Evolutionary conservation across 2,888 invertebrate genomes (phyloP).

Genomic region (Sisyra terminalis): DNA sequence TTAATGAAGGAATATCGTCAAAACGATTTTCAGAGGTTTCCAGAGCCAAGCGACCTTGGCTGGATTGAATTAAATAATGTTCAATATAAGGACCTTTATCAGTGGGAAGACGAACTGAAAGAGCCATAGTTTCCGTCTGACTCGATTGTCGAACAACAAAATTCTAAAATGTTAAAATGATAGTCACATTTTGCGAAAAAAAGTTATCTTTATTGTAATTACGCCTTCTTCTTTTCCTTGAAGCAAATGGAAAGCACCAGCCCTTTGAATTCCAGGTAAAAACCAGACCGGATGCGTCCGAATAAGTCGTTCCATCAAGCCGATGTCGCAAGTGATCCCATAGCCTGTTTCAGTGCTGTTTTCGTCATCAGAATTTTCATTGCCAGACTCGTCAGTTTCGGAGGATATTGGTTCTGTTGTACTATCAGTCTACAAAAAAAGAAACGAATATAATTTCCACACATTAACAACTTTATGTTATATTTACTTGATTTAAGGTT

Average conservation of each 20-base stretch:
- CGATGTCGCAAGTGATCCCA: slow-evolving; percentile 69
- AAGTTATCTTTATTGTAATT: no score
- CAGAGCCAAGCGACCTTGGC: slow-evolving; percentile 62
- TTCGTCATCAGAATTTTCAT: slow-evolving; percentile 31
- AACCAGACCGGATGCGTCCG: slow-evolving; percentile 94
- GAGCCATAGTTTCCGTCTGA: slow-evolving; percentile 85
- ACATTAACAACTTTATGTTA: neutral
- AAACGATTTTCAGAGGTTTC: slow-evolving; percentile 91
- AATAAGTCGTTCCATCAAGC: slow-evolving; percentile 71
- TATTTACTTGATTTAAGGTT: no score
- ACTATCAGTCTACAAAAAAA: slow-evolving; percentile 29
- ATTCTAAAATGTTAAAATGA: slow-evolving; percentile 41
- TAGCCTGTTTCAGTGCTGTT: slow-evolving; percentile 39
- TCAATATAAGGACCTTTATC: slow-evolving; percentile 86
- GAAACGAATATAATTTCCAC: slow-evolving; percentile 4
- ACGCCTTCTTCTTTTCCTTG: slow-evolving; percentile 89
- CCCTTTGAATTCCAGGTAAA: slow-evolving; percentile 80
- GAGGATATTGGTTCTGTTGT: slow-evolving; percentile 51
- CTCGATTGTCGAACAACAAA: slow-evolving; percentile 92
- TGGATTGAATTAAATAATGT: slow-evolving; percentile 87
- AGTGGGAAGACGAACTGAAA: slow-evolving; percentile 76
- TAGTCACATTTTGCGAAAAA: neutral
- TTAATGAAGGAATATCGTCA: slow-evolving; percentile 79
- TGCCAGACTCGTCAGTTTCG: slow-evolving; percentile 30
- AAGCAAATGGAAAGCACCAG: slow-evolving; percentile 83